phyloP scores from a whole-genome alignment of 1,140 invertebrate species.

The Apis florea region DNA sequence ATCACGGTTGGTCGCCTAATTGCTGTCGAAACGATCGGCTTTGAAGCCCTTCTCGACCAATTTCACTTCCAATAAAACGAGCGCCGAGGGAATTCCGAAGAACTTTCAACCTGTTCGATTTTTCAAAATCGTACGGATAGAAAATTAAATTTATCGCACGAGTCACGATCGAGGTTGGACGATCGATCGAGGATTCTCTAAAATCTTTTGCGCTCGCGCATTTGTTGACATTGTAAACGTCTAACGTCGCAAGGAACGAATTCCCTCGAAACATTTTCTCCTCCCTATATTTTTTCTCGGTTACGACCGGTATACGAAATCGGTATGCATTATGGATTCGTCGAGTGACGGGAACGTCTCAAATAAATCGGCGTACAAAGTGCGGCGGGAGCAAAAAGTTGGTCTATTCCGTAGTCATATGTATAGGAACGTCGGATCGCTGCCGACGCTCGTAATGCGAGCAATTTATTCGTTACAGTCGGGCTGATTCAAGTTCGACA shows the following conservation, averaged over 20 bases:
- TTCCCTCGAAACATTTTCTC: conserved; percentile 22
- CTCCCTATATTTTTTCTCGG: conserved; percentile 13
- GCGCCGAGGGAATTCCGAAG: background rate
- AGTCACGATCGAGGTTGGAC: background rate
- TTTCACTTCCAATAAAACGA: background rate
- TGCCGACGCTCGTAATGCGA: conserved; percentile 61
- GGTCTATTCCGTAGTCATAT: conserved; percentile 48
- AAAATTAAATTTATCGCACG: background rate
- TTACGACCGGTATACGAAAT: conserved; percentile 22
- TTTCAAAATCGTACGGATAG: background rate
- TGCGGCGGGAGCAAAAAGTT: conserved; percentile 53
- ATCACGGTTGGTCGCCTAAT: conserved; percentile 1
- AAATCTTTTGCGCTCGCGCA: too few species aligned
- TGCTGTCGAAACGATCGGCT: conserved; percentile 45
- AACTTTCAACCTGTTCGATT: background rate
- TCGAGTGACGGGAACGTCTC: conserved; percentile 49
- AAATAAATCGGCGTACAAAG: conserved; percentile 60
- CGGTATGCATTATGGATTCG: conserved; percentile 61
- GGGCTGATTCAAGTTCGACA: conserved; percentile 65
- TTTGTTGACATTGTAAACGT: background rate
- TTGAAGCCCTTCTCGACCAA: background rate
- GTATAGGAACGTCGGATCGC: conserved; percentile 38
- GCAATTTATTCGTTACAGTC: conserved; percentile 69
- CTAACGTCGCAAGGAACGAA: background rate
- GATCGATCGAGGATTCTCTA: background rate